These are phyloP conservation scores for Argyra leucocephala DNA, from an alignment of 2,888 invertebrate genomes.

Conservation along the genomic window DNA sequence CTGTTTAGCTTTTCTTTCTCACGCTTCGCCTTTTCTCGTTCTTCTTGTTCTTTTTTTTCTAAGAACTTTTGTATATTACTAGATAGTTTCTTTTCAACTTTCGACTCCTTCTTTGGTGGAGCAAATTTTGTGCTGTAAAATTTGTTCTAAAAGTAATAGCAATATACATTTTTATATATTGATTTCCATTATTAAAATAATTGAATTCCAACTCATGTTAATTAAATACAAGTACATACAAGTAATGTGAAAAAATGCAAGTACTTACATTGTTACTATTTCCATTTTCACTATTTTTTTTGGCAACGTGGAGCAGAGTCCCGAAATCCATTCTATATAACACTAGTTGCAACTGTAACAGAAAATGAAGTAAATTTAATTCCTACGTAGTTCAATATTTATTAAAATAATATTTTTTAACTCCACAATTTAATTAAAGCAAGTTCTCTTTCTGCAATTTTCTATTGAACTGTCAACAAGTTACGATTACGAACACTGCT, in stretches of 20 bases:
- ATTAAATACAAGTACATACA: no score
- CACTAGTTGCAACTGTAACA: not conserved
- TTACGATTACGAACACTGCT: not conserved
- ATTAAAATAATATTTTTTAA: no score
- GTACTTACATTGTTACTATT: slow-evolving; percentile 37
- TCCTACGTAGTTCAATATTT: no score
- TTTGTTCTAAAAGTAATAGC: slow-evolving; percentile 38
- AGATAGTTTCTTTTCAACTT: slow-evolving; percentile 55
- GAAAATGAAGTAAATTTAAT: not conserved
- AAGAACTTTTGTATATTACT: slow-evolving; percentile 75
- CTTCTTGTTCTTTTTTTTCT: slow-evolving; percentile 72
- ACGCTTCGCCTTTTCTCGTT: slow-evolving; percentile 53
- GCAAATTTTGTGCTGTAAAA: slow-evolving; percentile 72
- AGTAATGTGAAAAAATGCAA: no score
- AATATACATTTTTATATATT: no score
- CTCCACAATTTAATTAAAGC: not conserved
- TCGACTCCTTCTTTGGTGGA: slow-evolving; percentile 70
- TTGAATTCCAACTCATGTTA: not conserved
- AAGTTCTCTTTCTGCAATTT: not conserved
- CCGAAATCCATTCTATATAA: slow-evolving; percentile 52
- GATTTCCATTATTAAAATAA: not conserved
- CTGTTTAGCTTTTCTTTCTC: slow-evolving; percentile 58
- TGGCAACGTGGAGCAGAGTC: slow-evolving; percentile 51
- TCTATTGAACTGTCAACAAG: not conserved
- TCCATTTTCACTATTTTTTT: slow-evolving; percentile 47